These are phyloP conservation scores for Zapus hudsonius DNA, from an alignment of 2,113 vertebrate genomes.

Conservation along the genomic window DNA sequence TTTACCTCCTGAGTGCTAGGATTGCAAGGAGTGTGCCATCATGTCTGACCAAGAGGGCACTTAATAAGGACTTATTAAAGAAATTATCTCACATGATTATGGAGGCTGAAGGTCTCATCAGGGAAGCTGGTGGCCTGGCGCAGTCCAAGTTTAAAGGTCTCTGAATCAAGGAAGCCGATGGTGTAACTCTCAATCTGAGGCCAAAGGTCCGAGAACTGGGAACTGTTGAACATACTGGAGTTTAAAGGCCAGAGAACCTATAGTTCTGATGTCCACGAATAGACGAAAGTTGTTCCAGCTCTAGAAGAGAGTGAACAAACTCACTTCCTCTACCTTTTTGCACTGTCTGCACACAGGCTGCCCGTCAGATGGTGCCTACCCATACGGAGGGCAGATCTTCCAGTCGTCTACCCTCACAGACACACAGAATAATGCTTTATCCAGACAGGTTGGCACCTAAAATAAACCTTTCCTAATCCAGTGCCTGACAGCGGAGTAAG, in stretches of 20 bases:
- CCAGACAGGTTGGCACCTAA: background rate
- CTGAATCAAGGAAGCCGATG: background rate
- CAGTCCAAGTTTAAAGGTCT: constrained; percentile 2
- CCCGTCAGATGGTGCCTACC: background rate
- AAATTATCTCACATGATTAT: background rate
- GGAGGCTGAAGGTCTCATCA: background rate
- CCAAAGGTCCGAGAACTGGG: background rate
- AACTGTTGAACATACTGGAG: background rate
- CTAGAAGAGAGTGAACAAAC: background rate
- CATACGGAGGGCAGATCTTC: background rate
- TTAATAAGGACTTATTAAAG: background rate
- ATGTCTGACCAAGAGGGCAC: too few relatives aligned
- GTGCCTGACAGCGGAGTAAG: background rate
- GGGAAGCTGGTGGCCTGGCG: background rate
- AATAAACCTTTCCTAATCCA: background rate
- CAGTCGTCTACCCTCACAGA: background rate
- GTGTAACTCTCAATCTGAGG: background rate
- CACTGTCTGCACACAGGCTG: too few relatives aligned
- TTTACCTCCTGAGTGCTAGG: background rate
- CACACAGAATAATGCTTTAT: background rate
- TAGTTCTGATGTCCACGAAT: background rate
- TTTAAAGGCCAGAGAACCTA: background rate
- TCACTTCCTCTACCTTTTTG: background rate
- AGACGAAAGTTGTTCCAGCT: background rate
- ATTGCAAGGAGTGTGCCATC: background rate